These are phyloP conservation scores for Vultur gryphus DNA, from an alignment of 2,797 vertebrate genomes.

Conservation along the genomic window DNA sequence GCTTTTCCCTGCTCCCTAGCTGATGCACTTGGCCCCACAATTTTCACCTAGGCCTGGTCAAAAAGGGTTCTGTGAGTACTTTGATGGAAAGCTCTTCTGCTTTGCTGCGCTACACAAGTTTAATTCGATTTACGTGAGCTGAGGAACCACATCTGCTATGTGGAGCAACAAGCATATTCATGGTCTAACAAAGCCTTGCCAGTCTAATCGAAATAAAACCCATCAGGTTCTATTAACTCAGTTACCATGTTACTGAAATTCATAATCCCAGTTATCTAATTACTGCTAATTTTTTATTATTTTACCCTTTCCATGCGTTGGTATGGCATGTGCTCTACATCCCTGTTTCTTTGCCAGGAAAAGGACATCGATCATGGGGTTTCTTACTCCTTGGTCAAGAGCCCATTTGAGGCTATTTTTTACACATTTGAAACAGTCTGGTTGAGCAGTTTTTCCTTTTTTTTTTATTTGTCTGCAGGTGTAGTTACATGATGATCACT, in stretches of 20 bases:
- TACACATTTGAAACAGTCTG: not conserved
- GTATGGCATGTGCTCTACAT: not conserved
- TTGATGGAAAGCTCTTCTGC: not conserved
- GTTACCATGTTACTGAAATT: not conserved
- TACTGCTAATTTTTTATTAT: not conserved
- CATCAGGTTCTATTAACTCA: not conserved
- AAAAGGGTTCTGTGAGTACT: not conserved
- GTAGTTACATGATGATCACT: not conserved
- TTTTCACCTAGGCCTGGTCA: not conserved
- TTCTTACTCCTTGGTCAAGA: not conserved
- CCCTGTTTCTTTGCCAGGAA: not conserved
- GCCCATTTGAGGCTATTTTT: not conserved
- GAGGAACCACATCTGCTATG: rapidly evolving
- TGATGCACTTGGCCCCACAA: too few relatives aligned
- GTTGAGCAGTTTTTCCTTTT: not conserved
- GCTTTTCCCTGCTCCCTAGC: not conserved
- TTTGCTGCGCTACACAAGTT: not conserved
- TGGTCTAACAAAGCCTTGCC: not conserved
- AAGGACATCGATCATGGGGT: not conserved
- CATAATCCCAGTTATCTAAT: not conserved
- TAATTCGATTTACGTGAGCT: rapidly evolving
- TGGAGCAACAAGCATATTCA: not conserved
- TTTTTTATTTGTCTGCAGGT: not conserved
- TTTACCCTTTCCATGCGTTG: not conserved
- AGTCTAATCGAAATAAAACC: not conserved